A percentile compares a stretch with the other conserved stretches of the same genome.
These are phyloP conservation scores for Rhogogaster chlorosoma DNA, from an alignment of 2,888 invertebrate genomes.

Conservation along the genomic window DNA sequence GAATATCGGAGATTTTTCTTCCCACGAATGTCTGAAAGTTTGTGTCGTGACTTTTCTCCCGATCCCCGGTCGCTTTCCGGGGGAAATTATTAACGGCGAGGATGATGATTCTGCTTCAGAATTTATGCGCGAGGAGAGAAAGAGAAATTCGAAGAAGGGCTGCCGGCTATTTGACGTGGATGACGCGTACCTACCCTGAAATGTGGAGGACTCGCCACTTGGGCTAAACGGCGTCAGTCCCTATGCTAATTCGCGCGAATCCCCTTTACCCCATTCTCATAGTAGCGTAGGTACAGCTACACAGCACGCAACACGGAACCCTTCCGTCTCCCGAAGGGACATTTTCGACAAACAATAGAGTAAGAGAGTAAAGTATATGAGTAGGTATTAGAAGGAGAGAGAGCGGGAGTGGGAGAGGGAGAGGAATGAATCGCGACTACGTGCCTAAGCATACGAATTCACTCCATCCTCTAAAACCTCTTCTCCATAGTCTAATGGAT, in stretches of 20 bases:
- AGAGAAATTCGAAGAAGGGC: conserved; percentile 50
- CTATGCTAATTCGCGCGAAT: conserved; percentile 37
- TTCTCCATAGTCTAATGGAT: conserved; percentile 64
- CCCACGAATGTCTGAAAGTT: neutral
- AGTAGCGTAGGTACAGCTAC: neutral
- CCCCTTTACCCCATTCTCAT: conserved; percentile 36
- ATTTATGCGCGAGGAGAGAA: conserved; percentile 27
- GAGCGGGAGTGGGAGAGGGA: neutral
- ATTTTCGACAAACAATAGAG: conserved; percentile 45
- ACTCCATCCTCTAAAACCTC: conserved; percentile 48
- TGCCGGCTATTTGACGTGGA: conserved; percentile 1
- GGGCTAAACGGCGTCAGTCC: conserved; percentile 38
- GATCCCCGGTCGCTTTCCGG: neutral
- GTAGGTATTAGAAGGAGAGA: neutral
- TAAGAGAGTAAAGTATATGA: conserved; percentile 15
- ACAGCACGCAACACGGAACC: conserved; percentile 33
- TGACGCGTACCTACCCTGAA: conserved; percentile 9
- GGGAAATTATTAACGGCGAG: neutral
- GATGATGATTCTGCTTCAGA: neutral
- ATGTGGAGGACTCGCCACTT: conserved; percentile 34
- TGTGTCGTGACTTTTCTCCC: neutral
- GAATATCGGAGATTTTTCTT: neutral
- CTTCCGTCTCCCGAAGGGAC: conserved; percentile 44
- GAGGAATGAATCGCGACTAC: conserved; percentile 70
- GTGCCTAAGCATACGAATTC: conserved; percentile 73